These are phyloP conservation scores for Aphaenogaster floridana DNA, from an alignment of 1,140 invertebrate species.

Conservation along the genomic window DNA sequence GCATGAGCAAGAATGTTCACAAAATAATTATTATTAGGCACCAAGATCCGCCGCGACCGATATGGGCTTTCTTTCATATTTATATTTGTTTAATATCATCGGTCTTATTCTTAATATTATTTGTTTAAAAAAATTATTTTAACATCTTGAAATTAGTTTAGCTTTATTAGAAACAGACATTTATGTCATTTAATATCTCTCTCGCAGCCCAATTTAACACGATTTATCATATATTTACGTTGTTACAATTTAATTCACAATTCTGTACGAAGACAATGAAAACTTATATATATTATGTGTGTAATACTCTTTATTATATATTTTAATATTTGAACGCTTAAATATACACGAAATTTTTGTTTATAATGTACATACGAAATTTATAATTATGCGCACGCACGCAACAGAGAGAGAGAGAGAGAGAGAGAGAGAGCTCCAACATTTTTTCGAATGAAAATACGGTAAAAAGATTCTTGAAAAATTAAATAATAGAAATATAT, in stretches of 20 bases:
- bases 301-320: conserved; percentile 46
- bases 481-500: not conserved
- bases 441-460: not conserved
- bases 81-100: too few species aligned
- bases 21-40: too few species aligned
- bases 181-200: not conserved
- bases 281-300: conserved; percentile 16
- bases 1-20: too few species aligned
- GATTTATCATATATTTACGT: not conserved
- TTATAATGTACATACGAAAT: conserved; percentile 61
- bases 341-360: conserved; percentile 55
- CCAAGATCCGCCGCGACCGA: too few species aligned
- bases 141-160: conserved; percentile 14
- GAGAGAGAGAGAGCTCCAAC: not conserved
- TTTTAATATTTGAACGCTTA: conserved; percentile 39
- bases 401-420: not conserved
- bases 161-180: conserved; percentile 3
- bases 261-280: conserved; percentile 33
- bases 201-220: not conserved
- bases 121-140: conserved; percentile 10
- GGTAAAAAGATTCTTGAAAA: not conserved
- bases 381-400: conserved; percentile 31
- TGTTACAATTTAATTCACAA: conserved; percentile 23
- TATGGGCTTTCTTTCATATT: too few species aligned
- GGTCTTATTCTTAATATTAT: too few species aligned